Base-by-base conservation (phyloP, 2,797 vertebrate genomes). In the Pangasius macronema region DNA sequence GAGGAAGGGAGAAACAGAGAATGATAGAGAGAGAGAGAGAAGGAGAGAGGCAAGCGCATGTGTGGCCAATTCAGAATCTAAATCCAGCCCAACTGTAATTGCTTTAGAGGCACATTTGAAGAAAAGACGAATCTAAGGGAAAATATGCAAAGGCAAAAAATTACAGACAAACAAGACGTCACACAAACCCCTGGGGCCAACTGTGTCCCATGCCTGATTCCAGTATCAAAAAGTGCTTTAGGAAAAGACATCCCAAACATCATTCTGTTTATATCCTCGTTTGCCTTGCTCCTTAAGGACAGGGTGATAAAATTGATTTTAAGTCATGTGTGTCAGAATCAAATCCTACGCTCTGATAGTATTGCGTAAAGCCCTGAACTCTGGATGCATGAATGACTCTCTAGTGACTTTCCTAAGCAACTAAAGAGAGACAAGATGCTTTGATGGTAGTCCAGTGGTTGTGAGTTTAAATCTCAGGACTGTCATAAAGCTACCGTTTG, bases 51-150 rank as follows among this genome's bases (percentile, higher is more conserved):
- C 65, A 79, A 59, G 59, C 80, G 33, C 51, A 59, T 55, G 57
- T 84, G 86, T 88, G 84, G 79, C 84, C 68, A 51, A 86, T 81
- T 83, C 76, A 1, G 75, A 76, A 82, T 76, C 93, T 92, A 91
- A 94, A 95, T 93, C 93, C 92, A 93, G 91, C 92, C 90, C 18
- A 89, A 90, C 91, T 93, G 86, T 94, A 95, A 94, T 95, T 95
- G 94, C 92, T 94, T 93, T 94, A 94, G 93, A 85, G 93, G 94
- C 55, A 36, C n/a, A 39, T 72, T 84, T 73, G 49, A 79, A 84
- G n/a, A 80, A 79, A 83, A 59, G 22, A 79, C 8, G 9, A 36
- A 51, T 33, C 46, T 22, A 53, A 76, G 42, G 18, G 22, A 0
- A 46, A 55, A 68, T 49, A 73, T 80, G 46, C 42, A 84, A 82